Evolutionary conservation across 2,113 vertebrate genomes (phyloP).

Genomic region (Donacobius atricapilla): DNA sequence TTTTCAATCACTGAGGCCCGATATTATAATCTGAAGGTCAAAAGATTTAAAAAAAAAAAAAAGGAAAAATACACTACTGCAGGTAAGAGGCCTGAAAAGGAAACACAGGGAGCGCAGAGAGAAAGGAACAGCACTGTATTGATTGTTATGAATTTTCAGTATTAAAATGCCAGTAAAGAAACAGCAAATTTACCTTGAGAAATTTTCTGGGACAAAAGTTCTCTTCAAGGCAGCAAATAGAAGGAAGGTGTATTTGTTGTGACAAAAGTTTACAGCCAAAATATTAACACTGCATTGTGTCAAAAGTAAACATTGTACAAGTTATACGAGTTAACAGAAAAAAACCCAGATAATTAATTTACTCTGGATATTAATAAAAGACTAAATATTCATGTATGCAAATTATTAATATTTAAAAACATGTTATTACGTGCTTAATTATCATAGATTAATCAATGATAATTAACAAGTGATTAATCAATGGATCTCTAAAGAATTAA

Average conservation of each 20-base stretch:
- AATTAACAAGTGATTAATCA: slow-evolving; percentile 21
- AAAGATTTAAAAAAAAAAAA: not conserved
- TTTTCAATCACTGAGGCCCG: not conserved
- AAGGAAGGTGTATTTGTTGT: not conserved
- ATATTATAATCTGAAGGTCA: slow-evolving; percentile 4
- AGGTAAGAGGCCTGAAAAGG: not conserved
- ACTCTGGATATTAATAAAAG: not conserved
- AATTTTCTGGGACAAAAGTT: not conserved
- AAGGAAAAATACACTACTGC: not conserved
- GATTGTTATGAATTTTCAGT: not conserved
- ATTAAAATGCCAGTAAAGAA: not conserved
- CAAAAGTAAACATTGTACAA: not conserved
- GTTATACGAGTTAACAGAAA: not conserved
- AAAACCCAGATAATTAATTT: not conserved
- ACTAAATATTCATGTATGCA: slow-evolving; percentile 9
- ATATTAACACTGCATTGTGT: not conserved
- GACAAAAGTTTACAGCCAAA: not conserved
- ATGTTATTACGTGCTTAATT: slow-evolving; percentile 16
- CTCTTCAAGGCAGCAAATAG: not conserved
- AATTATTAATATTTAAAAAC: slow-evolving; percentile 17
- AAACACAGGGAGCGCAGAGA: not conserved
- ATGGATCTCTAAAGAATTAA: not conserved
- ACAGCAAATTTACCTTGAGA: not conserved
- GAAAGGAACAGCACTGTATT: not conserved
- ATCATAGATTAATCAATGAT: slow-evolving; percentile 11